Percentiles rank a stretch among this genome's conserved stretches.
Conservation (phyloP, 2,113 vertebrate genomes). For the Patagioenas fasciata region DNA sequence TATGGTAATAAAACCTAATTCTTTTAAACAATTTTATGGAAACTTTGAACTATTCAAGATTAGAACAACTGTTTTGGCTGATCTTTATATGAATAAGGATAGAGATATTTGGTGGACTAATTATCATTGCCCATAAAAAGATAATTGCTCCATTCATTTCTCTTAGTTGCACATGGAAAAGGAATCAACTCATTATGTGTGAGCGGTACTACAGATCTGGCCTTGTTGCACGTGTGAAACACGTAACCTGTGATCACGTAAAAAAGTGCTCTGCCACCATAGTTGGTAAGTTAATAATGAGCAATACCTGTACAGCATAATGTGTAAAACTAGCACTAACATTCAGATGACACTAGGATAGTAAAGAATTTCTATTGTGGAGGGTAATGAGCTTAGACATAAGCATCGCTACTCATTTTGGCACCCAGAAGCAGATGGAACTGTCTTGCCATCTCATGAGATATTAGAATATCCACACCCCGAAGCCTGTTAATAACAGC, state of each 20-base stretch:
- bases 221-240: background rate
- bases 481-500: constrained; percentile 33
- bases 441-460: background rate
- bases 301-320: background rate
- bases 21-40: background rate
- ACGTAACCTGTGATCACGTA: background rate
- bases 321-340: background rate
- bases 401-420: background rate
- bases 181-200: background rate
- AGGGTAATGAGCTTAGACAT: background rate
- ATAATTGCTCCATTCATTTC: background rate
- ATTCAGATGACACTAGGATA: background rate
- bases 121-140: background rate
- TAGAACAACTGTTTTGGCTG: background rate
- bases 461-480: background rate
- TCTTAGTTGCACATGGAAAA: background rate
- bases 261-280: background rate
- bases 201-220: background rate
- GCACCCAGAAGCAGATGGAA: background rate
- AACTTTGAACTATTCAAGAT: background rate
- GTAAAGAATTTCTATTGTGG: background rate
- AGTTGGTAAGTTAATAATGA: background rate
- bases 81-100: background rate
- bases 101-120: background rate
- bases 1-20: background rate